Base-by-base conservation (phyloP, 2,113 vertebrate genomes). In the Myocastor coypus region DNA sequence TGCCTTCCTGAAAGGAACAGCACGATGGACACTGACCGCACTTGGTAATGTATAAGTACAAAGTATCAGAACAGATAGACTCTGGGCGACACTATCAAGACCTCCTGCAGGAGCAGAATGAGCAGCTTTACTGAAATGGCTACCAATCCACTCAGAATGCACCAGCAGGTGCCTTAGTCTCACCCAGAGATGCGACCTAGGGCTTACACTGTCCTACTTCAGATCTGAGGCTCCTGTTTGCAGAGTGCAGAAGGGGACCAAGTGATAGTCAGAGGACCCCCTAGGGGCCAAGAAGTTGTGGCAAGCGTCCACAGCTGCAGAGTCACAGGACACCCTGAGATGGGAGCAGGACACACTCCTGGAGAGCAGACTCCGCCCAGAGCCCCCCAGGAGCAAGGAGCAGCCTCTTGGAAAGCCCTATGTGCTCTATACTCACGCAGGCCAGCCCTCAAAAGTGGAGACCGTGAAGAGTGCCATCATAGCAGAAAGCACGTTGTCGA, bases 391-490 rank as follows among this genome's bases (percentile, higher is more conserved):
- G 57, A 81, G 46, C 84, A 52, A 19, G 34, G 0, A 55, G 66
- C 7, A n/a, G 22, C 52, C 3, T 42, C 68, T 5, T 55, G 11
- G 19, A 37, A 95, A 63, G 34, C 14, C 17, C 2, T 6, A 0
- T 0, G 0, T 0, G 14, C 59, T 78, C 37, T 0, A 26, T 96
- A 98, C 99, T 99, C 98, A 99, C 99, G 99, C 98, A 40, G 99
- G 99, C 99, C 99, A 99, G 98, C 99, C 99, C 98, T 99, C 99
- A 42, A 99, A 99, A 0, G 99, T 99, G 96, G 99, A 99, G 75
- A 99, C 99, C 0, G 99, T 99, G 98, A 99, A 99, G 85, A 99
- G 99, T 1, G 99, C 99, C 99, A 99, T 99, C 99, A 99, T 99
- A 93, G 99, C 99, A 94, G 99, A 99, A 30, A 99, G 99, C 81